phyloP scores from a whole-genome alignment of 2,113 vertebrate genomes.

The Notarius lentiginosus region DNA sequence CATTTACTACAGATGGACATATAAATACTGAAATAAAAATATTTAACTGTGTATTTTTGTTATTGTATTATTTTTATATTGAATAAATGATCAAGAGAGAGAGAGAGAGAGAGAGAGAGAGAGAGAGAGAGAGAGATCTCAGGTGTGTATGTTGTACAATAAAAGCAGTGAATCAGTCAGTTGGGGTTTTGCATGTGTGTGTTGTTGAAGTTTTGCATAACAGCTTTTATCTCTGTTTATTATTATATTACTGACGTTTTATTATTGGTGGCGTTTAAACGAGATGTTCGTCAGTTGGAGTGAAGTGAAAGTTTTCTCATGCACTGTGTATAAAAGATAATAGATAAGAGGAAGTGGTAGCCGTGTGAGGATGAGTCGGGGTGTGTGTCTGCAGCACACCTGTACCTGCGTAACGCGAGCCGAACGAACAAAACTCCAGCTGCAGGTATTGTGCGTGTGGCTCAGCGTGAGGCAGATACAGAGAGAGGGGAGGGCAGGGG shows the following conservation, averaged over 20 bases:
- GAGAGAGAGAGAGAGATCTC: neutral
- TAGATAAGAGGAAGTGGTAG: neutral
- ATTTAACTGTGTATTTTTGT: no score
- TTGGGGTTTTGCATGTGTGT: constrained; percentile 28
- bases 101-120: no score
- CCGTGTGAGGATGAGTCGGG: neutral
- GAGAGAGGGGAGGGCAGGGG: constrained; percentile 50
- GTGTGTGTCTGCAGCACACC: constrained; percentile 73
- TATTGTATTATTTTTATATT: neutral
- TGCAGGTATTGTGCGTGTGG: constrained; percentile 99
- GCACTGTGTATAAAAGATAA: neutral
- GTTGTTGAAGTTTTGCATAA: neutral
- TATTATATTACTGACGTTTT: neutral
- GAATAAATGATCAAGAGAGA: neutral
- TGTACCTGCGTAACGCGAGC: constrained; percentile 99
- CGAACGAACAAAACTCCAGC: constrained; percentile 99
- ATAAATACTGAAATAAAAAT: no score
- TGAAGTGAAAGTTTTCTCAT: neutral
- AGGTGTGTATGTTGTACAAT: neutral
- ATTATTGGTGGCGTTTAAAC: neutral
- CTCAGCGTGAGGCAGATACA: constrained; percentile 98
- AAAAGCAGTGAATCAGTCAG: constrained; percentile 10
- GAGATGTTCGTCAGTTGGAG: neutral
- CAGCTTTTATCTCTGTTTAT: neutral
- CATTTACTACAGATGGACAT: no score